Percentiles rank a stretch among this genome's conserved stretches.
These are phyloP conservation scores for Agonopterix alstromeriana DNA, from an alignment of 2,888 invertebrate species.

Conservation along the genomic window DNA sequence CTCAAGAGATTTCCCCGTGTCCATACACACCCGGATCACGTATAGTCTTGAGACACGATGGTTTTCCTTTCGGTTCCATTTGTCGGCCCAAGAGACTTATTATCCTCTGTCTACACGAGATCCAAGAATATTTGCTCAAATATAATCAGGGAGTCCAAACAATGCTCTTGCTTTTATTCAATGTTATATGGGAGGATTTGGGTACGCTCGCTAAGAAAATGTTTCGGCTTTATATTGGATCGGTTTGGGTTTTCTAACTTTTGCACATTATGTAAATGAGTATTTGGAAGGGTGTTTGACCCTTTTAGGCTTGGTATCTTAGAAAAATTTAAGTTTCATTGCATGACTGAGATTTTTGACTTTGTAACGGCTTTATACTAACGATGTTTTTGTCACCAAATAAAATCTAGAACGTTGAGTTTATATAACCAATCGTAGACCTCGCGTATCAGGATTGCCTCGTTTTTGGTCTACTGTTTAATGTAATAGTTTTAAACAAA, in stretches of 20 bases:
- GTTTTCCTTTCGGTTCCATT: slow-evolving; percentile 69
- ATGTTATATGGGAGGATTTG: slow-evolving; percentile 50
- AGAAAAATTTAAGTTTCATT: too few relatives aligned
- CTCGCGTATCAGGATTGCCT: too few relatives aligned
- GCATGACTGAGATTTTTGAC: too few relatives aligned
- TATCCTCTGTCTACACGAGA: slow-evolving; percentile 65
- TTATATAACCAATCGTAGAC: too few relatives aligned
- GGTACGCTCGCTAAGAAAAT: slow-evolving; percentile 28
- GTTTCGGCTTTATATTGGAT: slow-evolving; percentile 38
- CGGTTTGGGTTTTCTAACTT: slow-evolving; percentile 24
- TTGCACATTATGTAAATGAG: background rate
- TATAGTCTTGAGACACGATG: slow-evolving; percentile 52
- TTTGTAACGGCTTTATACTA: too few relatives aligned
- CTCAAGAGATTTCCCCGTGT: slow-evolving; percentile 67
- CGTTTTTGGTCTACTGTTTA: too few relatives aligned
- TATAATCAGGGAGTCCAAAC: slow-evolving; percentile 72
- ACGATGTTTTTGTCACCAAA: too few relatives aligned
- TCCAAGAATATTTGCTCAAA: slow-evolving; percentile 69
- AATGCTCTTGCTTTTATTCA: slow-evolving; percentile 64
- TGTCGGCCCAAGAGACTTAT: slow-evolving; percentile 70
- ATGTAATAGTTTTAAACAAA: too few relatives aligned
- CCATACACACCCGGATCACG: slow-evolving; percentile 54
- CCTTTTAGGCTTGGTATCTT: too few relatives aligned
- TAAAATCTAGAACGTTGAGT: too few relatives aligned
- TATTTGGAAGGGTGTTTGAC: too few relatives aligned